Base-by-base conservation (phyloP, 64 coral and sea anemone species). In the Stichodactyla helianthus region DNA sequence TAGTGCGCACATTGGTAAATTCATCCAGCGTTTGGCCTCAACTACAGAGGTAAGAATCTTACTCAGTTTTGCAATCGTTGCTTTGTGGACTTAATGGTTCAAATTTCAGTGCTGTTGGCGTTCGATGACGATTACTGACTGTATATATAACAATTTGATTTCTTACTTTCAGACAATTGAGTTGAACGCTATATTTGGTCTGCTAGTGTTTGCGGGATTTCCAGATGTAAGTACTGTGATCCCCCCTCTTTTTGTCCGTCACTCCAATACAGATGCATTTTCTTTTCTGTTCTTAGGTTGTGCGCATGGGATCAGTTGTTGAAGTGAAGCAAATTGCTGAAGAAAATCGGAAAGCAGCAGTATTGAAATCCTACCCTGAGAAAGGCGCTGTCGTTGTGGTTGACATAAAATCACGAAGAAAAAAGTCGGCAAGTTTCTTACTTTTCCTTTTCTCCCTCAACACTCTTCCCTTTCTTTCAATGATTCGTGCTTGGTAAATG, bases 191-290 rank as follows among this genome's bases (percentile, higher is more conserved):
- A 79, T 98, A 53, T 98, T 98, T 90, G 96, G 96, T 19, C 84
- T 98, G 14, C 84, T 98, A n/a, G 96, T 98, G 59, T 90, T 94
- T 79, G 89, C 96, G 58, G 86, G 97, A 53, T 99, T 95, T 95
- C 93, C 97, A 77, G 90, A 99, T 84, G 97, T 99, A 86, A 94
- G 95, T 98, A 82, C 68, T 7, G 3, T 68, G n/a, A 22, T 68
- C n/a, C 16, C 28, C 17, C 0, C 67, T 56, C 31, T 52, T 20
- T 68, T 57, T 12, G 8, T 62, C 68, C 68, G 26, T 31, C 12
- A 28, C 53, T 26, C 50, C 14, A 31, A 57, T 44, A 20, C 7
- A 78, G 15, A 56, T n/a, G 50, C 51, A 65, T 70, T 11, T 11
- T 64, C 44, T 11, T 17, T 77, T 5, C 18, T 71, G 10, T 53